Base-by-base conservation (phyloP, 2,888 invertebrate species). In the Dryocosmus kuriphilus region DNA sequence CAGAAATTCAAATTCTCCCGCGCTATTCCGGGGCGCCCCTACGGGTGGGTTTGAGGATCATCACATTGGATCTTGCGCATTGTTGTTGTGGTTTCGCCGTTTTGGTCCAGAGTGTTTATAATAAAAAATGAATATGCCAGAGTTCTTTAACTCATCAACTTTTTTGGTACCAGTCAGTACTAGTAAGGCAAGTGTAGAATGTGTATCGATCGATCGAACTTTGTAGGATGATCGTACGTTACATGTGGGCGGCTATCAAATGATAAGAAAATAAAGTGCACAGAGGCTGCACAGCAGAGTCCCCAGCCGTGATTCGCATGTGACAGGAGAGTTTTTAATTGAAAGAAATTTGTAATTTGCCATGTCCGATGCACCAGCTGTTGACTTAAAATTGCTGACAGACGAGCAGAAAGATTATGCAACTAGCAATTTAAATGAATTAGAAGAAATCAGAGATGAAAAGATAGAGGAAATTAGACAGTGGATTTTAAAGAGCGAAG, bases 401-500 rank as follows among this genome's bases (percentile, higher is more conserved):
- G 82, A 85, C 30, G 89, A 88, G 61, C 88, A 91, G 27, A 86
- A 81, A 32, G 83, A 83, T 30, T 90, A 86, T 74, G 91, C 89
- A 19, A 87, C 88, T 67, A 86, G 62, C 5, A 63, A 84, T 86
- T 87, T 91, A 74, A 90, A 91, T 51, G 92, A 93, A 80, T 87
- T 88, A 62, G 91, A 91, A 2, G 86, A 85, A 5, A 85, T 83
- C n/a, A 85, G 91, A 63, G 82, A 86, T n/a, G 84, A 82, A 2
- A 89, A 88, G 79, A 88, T 93, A 55, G 82, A 86, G 35, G 90
- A 92, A 82, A 86, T 93, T 24, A 87, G 89, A 77, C 81, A 89
- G 14, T 93, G 93, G 92, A 82, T 92, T n/a, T 78, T 82, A 51
- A 87, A 88, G 19, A 89, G 89, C 75, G 88, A 91, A 0, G 88